Percentiles rank a stretch among this genome's conserved stretches.
Conservation (phyloP, 2,888 invertebrate genomes). For the Notocelia uddmanniana region DNA sequence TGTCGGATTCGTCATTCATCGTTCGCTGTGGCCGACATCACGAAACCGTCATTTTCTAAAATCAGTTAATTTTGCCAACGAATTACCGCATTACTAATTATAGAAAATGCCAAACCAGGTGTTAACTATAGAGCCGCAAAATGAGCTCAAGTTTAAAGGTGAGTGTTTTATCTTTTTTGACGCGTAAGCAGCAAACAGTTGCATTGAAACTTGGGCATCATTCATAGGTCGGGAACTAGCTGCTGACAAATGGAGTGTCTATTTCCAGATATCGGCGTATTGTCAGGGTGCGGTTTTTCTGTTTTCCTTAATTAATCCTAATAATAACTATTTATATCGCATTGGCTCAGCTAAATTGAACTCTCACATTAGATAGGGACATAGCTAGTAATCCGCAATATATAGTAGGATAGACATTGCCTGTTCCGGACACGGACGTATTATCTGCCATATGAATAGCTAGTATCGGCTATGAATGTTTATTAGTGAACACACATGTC, state of each 20-base stretch:
- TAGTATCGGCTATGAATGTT: constrained; percentile 20
- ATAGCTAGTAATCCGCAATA: constrained; percentile 19
- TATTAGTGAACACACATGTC: constrained; percentile 14
- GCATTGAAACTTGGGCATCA: constrained; percentile 72
- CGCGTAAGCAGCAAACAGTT: constrained; percentile 58
- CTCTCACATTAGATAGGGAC: not conserved
- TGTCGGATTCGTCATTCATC: constrained; percentile 72
- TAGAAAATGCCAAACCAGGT: constrained; percentile 90
- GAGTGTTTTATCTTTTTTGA: constrained; percentile 74
- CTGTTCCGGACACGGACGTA: constrained; percentile 31
- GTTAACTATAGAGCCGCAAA: constrained; percentile 94
- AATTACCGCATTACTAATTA: constrained; percentile 83
- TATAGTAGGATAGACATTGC: constrained; percentile 22
- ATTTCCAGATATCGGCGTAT: constrained; percentile 84
- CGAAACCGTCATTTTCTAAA: constrained; percentile 66
- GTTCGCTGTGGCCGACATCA: constrained; percentile 77
- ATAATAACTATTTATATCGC: constrained; percentile 19
- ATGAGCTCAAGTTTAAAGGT: constrained; percentile 96
- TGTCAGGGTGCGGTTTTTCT: constrained; percentile 80
- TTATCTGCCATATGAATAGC: constrained; percentile 39
- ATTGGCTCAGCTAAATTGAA: constrained; percentile 25
- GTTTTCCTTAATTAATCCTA: constrained; percentile 54
- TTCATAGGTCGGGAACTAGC: constrained; percentile 76
- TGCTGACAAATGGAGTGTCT: constrained; percentile 85
- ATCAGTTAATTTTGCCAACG: constrained; percentile 73